These are phyloP conservation scores for Heliconius eleuchia DNA, from an alignment of 1,140 invertebrate species.

Conservation along the genomic window DNA sequence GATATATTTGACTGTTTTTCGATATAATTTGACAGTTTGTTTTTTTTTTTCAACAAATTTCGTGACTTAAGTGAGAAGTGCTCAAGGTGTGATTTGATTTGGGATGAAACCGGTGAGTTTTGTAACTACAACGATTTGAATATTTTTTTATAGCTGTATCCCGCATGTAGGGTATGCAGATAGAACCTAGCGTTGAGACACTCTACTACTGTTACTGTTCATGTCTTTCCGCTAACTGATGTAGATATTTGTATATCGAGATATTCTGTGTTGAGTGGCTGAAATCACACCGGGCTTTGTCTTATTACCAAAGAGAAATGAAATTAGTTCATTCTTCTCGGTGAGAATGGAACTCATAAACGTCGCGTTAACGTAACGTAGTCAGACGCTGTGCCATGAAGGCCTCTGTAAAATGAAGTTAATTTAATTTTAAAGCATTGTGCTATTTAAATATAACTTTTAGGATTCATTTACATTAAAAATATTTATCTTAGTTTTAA, in stretches of 20 bases:
- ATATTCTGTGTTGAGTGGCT: background rate
- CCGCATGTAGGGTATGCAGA: background rate
- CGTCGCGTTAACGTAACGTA: background rate
- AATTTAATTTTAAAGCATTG: too few relatives aligned
- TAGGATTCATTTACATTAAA: too few relatives aligned
- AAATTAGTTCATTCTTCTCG: background rate
- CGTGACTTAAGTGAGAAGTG: constrained; percentile 15
- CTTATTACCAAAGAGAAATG: background rate
- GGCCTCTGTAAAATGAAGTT: too few relatives aligned
- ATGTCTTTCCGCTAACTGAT: background rate
- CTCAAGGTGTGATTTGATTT: constrained; percentile 7
- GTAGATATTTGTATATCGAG: background rate
- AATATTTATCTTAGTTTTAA: too few relatives aligned
- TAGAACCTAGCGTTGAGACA: background rate
- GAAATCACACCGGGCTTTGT: background rate
- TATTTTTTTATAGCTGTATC: background rate
- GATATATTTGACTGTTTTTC: constrained; percentile 6
- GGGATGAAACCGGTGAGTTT: background rate
- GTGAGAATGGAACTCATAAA: background rate
- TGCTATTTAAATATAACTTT: too few relatives aligned
- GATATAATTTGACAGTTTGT: constrained; percentile 31
- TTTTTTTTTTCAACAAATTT: constrained; percentile 23
- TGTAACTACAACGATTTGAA: background rate
- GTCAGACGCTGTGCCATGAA: background rate
- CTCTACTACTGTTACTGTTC: background rate